phyloP scores from a whole-genome alignment of 2,797 vertebrate genomes.

The Octomys mimax region DNA sequence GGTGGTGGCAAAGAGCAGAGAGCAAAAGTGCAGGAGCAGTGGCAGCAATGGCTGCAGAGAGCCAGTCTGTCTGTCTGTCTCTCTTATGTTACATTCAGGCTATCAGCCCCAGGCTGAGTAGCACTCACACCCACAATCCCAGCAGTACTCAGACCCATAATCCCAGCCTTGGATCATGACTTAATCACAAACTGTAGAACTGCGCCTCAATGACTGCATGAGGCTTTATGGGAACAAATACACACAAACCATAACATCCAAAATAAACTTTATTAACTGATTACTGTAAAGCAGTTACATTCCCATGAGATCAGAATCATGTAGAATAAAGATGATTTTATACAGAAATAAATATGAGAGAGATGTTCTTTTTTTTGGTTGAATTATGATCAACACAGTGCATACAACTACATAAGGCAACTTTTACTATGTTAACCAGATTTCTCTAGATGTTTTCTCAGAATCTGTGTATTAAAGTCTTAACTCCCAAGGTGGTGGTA shows the following conservation, averaged over 20 bases:
- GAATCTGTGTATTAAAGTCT: not conserved
- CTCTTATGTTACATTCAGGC: too few relatives aligned
- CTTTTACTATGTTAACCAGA: not conserved
- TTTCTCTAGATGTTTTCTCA: not conserved
- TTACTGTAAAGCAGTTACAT: not conserved
- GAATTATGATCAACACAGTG: not conserved
- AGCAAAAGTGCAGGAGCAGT: too few relatives aligned
- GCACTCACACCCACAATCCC: too few relatives aligned
- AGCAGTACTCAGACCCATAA: too few relatives aligned
- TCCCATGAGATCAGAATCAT: not conserved
- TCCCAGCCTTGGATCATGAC: too few relatives aligned
- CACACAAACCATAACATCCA: not conserved
- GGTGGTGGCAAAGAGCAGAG: too few relatives aligned
- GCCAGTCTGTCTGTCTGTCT: too few relatives aligned
- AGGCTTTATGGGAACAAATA: too few relatives aligned
- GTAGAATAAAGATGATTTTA: not conserved
- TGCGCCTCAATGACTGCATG: too few relatives aligned
- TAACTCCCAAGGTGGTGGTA: not conserved
- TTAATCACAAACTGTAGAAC: too few relatives aligned
- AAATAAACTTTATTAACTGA: constrained; percentile 5
- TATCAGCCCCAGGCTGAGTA: too few relatives aligned
- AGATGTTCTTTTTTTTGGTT: not conserved
- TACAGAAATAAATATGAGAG: constrained; percentile 60
- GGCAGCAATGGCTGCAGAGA: too few relatives aligned
- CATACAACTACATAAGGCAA: rapidly evolving